These are phyloP conservation scores for Tachuris rubrigastra DNA, from an alignment of 2,113 vertebrate genomes.

Conservation along the genomic window DNA sequence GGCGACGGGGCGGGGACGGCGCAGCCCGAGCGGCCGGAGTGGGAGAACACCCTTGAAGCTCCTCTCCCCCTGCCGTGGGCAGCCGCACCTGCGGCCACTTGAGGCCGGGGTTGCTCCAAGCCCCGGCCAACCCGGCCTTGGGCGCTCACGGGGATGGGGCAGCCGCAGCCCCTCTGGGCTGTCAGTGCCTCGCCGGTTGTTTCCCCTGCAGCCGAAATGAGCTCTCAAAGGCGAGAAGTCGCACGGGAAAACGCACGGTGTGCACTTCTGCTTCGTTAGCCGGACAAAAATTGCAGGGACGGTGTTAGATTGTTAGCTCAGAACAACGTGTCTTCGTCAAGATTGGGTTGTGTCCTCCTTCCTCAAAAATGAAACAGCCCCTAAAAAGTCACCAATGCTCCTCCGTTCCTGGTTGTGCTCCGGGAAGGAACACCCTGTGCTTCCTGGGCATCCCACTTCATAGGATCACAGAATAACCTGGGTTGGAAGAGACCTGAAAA, in stretches of 20 bases:
- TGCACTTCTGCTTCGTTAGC: no score
- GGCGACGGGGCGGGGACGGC: slow-evolving; percentile 25
- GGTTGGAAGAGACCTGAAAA: not conserved
- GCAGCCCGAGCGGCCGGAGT: not conserved
- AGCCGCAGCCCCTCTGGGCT: not conserved
- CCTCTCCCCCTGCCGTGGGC: no score
- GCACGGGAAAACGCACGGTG: rapidly evolving
- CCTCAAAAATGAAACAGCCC: not conserved
- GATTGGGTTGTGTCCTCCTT: no score
- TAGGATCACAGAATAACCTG: not conserved
- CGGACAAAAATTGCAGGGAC: rapidly evolving
- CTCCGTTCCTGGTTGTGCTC: not conserved
- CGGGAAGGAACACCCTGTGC: rapidly evolving
- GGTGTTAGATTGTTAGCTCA: not conserved
- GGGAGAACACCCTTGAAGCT: not conserved
- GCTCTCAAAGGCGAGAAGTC: rapidly evolving
- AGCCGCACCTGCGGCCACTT: no score
- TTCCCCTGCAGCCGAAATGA: rapidly evolving
- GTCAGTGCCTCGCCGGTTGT: not conserved
- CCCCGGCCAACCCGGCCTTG: not conserved
- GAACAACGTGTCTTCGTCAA: not conserved
- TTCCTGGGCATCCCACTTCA: not conserved
- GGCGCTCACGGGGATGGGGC: rapidly evolving
- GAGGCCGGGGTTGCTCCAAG: no score
- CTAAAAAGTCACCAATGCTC: not conserved